Evolutionary conservation across 2,888 invertebrate species (phyloP).

Genomic region (Eugnorisma glareosa): DNA sequence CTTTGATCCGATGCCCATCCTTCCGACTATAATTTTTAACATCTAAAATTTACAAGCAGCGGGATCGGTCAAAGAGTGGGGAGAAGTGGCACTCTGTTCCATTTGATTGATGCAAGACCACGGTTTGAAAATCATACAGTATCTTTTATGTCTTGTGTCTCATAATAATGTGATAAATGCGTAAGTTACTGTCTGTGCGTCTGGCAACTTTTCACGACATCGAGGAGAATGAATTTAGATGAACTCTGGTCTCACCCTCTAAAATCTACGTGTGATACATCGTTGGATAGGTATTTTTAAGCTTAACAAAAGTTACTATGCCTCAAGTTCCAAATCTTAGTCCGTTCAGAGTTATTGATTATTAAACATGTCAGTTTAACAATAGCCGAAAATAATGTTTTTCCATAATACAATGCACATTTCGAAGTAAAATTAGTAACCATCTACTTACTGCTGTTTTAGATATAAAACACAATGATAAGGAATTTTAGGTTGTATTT

Average conservation of each 20-base stretch:
- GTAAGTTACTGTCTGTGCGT: not conserved
- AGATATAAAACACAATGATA: not conserved
- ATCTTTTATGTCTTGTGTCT: constrained; percentile 7
- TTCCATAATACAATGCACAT: not conserved
- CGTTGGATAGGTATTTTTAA: not conserved
- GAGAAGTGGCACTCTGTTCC: constrained; percentile 36
- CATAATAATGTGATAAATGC: not conserved
- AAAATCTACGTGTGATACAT: not conserved
- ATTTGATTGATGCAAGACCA: constrained; percentile 36
- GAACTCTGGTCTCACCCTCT: not conserved
- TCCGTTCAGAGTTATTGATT: not conserved
- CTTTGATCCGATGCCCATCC: constrained; percentile 47
- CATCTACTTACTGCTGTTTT: not conserved
- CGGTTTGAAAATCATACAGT: constrained; percentile 17
- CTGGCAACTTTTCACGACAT: not conserved
- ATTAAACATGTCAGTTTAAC: not conserved
- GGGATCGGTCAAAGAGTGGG: constrained; percentile 14
- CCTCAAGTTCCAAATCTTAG: not conserved
- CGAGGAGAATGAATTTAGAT: not conserved
- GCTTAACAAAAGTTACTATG: not conserved
- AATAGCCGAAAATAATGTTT: not conserved
- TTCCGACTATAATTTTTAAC: constrained; percentile 43
- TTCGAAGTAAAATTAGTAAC: not conserved
- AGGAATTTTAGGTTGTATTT: not conserved
- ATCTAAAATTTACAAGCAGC: constrained; percentile 38